Percentiles rank a stretch among this genome's conserved stretches.
phyloP scores from a whole-genome alignment of 2,888 invertebrate species.

The Ecliptopera silaceata region DNA sequence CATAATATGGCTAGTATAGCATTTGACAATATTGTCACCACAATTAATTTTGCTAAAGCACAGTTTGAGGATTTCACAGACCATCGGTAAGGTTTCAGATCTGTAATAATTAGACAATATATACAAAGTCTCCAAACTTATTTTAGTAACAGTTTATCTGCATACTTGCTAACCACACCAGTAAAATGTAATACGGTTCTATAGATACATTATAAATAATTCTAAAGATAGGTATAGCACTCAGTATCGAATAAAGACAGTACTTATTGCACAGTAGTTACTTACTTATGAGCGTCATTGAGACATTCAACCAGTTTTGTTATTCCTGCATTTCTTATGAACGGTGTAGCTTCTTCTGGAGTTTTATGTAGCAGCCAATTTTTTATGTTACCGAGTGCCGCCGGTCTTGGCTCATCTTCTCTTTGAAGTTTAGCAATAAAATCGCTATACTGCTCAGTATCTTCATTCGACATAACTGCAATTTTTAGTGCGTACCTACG shows the following conservation, averaged over 20 bases:
- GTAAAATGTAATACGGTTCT: too few species aligned
- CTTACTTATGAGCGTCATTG: slow-evolving; percentile 72
- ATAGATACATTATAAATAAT: too few species aligned
- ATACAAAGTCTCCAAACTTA: too few species aligned
- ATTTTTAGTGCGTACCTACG: background rate
- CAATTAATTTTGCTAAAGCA: slow-evolving; percentile 84
- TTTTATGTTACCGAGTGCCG: slow-evolving; percentile 66
- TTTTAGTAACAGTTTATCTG: too few species aligned
- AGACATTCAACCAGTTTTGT: slow-evolving; percentile 86
- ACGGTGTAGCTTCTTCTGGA: slow-evolving; percentile 50
- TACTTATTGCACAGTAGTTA: too few species aligned
- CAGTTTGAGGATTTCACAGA: slow-evolving; percentile 47
- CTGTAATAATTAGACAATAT: slow-evolving; percentile 28
- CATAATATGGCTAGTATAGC: slow-evolving; percentile 84
- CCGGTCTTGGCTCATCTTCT: slow-evolving; percentile 54
- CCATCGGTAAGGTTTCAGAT: slow-evolving; percentile 39
- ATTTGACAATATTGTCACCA: slow-evolving; percentile 80
- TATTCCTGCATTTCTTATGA: slow-evolving; percentile 73
- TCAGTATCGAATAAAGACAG: too few species aligned
- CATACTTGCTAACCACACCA: too few species aligned
- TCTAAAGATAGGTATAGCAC: too few species aligned
- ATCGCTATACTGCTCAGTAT: slow-evolving; percentile 54
- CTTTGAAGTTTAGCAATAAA: slow-evolving; percentile 57
- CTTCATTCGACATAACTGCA: slow-evolving; percentile 45
- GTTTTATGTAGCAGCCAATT: slow-evolving; percentile 60